Conservation (phyloP, 2,113 vertebrate genomes). For the Hippopotamus amphibius region DNA sequence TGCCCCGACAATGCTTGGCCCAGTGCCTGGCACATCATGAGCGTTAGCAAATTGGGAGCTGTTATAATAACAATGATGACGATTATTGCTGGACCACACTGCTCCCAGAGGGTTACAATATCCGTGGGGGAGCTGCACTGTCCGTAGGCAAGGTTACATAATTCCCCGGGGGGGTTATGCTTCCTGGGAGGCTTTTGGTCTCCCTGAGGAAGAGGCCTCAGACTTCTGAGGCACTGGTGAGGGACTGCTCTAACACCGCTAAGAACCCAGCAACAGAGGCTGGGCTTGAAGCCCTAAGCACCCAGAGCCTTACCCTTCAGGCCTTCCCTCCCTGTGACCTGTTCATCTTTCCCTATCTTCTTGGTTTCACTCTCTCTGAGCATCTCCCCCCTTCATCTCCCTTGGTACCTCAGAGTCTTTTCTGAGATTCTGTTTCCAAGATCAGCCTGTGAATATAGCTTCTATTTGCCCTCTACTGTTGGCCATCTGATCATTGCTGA, state of each 20-base stretch:
- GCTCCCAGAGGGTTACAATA: conserved; percentile 75
- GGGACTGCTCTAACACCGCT: neutral
- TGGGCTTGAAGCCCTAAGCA: neutral
- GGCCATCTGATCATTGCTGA: conserved; percentile 46
- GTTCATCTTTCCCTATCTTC: neutral
- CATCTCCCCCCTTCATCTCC: neutral
- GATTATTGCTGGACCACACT: conserved; percentile 67
- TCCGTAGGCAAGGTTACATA: conserved; percentile 81
- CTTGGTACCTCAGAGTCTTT: conserved; percentile 28
- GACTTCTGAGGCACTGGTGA: neutral
- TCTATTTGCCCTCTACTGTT: conserved; percentile 44
- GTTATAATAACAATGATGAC: conserved; percentile 64
- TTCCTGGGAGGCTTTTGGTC: conserved; percentile 48
- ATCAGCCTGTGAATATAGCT: neutral
- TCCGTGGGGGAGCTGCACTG: conserved; percentile 67
- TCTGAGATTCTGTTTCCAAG: neutral
- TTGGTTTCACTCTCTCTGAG: neutral
- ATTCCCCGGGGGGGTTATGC: conserved; percentile 47
- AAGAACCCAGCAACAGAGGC: neutral
- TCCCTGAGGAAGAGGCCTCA: conserved; percentile 52
- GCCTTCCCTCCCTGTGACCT: neutral
- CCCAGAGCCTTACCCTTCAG: neutral
- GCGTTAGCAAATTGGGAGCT: conserved; percentile 49
- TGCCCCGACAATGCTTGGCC: conserved; percentile 62
- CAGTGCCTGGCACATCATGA: conserved; percentile 52